Percentiles rank a stretch among this genome's conserved stretches.
Conservation (phyloP, 2,888 invertebrate genomes). For the Ophion obscuratus region DNA sequence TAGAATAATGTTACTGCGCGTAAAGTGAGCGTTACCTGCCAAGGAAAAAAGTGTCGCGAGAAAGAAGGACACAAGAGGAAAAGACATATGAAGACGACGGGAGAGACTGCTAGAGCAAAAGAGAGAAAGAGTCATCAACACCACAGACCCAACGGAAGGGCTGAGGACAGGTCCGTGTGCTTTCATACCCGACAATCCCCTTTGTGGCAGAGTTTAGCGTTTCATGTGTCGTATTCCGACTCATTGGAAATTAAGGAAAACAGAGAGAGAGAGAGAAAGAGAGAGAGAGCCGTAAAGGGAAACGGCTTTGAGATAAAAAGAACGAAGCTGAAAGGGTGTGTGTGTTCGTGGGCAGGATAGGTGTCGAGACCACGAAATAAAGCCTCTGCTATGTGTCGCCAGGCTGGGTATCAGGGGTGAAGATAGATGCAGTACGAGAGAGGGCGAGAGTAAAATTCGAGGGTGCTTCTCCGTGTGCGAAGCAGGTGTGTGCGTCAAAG, state of each 20-base stretch:
- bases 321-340: conserved; percentile 47
- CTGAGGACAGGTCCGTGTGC: conserved; percentile 43
- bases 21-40: conserved; percentile 28
- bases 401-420: conserved; percentile 60
- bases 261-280: conserved; percentile 71
- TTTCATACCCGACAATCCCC: conserved; percentile 73
- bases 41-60: conserved; percentile 23
- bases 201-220: conserved; percentile 82
- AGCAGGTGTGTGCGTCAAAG: conserved; percentile 67
- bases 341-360: conserved; percentile 52
- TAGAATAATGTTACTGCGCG: conserved; percentile 14
- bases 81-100: not conserved
- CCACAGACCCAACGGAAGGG: conserved; percentile 29
- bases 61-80: not conserved
- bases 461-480: conserved; percentile 62
- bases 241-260: conserved; percentile 84
- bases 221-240: conserved; percentile 84
- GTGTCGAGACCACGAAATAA: conserved; percentile 69
- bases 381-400: conserved; percentile 36
- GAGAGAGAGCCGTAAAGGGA: conserved; percentile 76
- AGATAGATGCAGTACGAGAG: conserved; percentile 29
- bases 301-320: conserved; percentile 82
- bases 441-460: conserved; percentile 55
- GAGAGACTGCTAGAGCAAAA: conserved; percentile 45
- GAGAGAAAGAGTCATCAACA: conserved; percentile 54